These are phyloP conservation scores for Bovichtus diacanthus DNA, from an alignment of 2,797 vertebrate species.

Conservation along the genomic window DNA sequence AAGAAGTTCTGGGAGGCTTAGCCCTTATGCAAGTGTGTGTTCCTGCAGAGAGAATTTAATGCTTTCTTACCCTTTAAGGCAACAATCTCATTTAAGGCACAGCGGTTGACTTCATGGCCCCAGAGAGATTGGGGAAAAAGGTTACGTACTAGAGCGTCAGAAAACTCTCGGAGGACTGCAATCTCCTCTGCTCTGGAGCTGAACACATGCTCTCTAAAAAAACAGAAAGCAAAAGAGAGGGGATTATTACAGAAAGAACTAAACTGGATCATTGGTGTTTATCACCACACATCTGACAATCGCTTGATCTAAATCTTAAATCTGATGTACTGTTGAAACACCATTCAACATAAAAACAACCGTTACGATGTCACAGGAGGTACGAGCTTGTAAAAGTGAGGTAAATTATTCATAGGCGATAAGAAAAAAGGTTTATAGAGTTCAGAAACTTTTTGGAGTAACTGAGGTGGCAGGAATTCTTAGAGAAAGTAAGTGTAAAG, in stretches of 20 bases:
- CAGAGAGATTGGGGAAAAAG: slow-evolving; percentile 80
- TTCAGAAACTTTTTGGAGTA: slow-evolving; percentile 36
- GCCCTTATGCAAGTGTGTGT: slow-evolving; percentile 43
- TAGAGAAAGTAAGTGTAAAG: slow-evolving; percentile 8
- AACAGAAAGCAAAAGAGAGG: slow-evolving; percentile 30
- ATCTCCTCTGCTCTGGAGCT: slow-evolving; percentile 79
- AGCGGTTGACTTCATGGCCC: slow-evolving; percentile 77
- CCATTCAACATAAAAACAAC: slow-evolving; percentile 6
- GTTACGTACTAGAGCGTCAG: slow-evolving; percentile 81
- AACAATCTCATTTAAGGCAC: slow-evolving; percentile 85
- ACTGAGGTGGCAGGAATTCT: slow-evolving; percentile 17
- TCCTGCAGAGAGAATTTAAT: slow-evolving; percentile 48
- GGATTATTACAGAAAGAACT: background rate
- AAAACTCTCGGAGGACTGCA: slow-evolving; percentile 77
- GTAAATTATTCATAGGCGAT: slow-evolving; percentile 64
- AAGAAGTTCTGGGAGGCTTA: slow-evolving; percentile 46
- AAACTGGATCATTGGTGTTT: slow-evolving; percentile 1
- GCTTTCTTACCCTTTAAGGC: slow-evolving; percentile 84
- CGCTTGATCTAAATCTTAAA: slow-evolving; percentile 10
- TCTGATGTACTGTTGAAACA: slow-evolving; percentile 5
- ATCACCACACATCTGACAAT: slow-evolving; percentile 8
- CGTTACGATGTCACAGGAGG: slow-evolving; percentile 2
- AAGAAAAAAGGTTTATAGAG: slow-evolving; percentile 50
- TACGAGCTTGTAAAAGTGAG: slow-evolving; percentile 36
- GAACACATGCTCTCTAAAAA: slow-evolving; percentile 78